Evolutionary conservation across 2,888 invertebrate species (phyloP).

Genomic region (Trachelus iudaicus): DNA sequence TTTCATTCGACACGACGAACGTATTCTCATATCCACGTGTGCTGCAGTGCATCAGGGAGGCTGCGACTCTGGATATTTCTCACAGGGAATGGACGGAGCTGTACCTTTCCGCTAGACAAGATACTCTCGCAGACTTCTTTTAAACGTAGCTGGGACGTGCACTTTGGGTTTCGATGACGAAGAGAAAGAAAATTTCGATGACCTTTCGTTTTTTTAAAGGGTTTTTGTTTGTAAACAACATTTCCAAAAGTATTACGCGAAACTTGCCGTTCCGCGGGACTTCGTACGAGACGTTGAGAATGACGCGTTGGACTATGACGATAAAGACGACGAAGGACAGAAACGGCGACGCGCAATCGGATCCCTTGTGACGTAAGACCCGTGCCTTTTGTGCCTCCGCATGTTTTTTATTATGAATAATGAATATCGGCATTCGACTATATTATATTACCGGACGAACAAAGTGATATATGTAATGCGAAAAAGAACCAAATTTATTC

Average conservation of each 20-base stretch:
- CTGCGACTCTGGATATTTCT: background rate
- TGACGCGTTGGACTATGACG: background rate
- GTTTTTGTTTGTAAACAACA: background rate
- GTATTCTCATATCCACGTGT: background rate
- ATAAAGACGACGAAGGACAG: background rate
- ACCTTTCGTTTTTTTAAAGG: background rate
- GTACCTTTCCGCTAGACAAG: background rate
- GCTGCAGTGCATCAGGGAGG: too few species aligned
- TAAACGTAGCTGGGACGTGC: background rate
- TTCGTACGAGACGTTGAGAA: background rate
- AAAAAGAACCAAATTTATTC: background rate
- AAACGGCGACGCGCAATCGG: background rate
- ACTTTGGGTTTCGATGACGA: background rate
- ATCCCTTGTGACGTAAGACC: conserved; percentile 23
- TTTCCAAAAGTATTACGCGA: background rate
- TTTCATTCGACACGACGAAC: background rate
- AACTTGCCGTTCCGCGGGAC: background rate
- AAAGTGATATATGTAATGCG: conserved; percentile 3
- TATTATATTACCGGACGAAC: conserved; percentile 14
- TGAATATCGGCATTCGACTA: conserved; percentile 14
- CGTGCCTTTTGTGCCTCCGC: conserved; percentile 39
- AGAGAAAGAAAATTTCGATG: background rate
- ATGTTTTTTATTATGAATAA: conserved; percentile 21
- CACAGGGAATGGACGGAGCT: background rate
- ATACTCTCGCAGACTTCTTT: background rate